These are phyloP conservation scores for Hipparchia semele DNA, from an alignment of 2,888 invertebrate genomes.

Conservation along the genomic window DNA sequence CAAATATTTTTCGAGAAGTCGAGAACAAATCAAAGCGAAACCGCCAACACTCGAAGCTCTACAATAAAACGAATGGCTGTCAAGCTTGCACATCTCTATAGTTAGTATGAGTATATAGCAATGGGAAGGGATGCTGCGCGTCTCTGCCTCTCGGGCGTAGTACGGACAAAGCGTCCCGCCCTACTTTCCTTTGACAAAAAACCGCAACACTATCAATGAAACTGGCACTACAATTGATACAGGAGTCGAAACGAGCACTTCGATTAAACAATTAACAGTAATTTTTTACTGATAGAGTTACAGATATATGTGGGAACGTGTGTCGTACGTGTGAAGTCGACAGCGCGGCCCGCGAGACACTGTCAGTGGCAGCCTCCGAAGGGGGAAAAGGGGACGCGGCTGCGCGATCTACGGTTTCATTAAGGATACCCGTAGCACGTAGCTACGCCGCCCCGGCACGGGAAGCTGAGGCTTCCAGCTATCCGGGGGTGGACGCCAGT, in stretches of 20 bases:
- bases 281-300: constrained; percentile 50
- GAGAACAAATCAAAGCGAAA: constrained; percentile 7
- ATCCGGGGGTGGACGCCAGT: constrained; percentile 30
- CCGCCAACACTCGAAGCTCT: constrained; percentile 15
- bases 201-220: constrained; percentile 36
- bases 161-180: constrained; percentile 77
- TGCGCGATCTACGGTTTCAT: constrained; percentile 74
- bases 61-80: constrained; percentile 30
- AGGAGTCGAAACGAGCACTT: constrained; percentile 53
- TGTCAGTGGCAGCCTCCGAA: constrained; percentile 76
- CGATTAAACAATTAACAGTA: constrained; percentile 42
- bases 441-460: constrained; percentile 64
- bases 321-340: constrained; percentile 60
- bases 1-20: no score
- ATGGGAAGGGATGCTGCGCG: constrained; percentile 78
- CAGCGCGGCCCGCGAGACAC: constrained; percentile 77
- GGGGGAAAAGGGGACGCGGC: constrained; percentile 60
- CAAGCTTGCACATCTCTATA: constrained; percentile 36
- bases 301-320: constrained; percentile 48
- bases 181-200: constrained; percentile 57
- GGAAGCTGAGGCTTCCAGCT: constrained; percentile 49
- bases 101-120: constrained; percentile 36
- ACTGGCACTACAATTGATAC: constrained; percentile 32
- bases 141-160: constrained; percentile 76
- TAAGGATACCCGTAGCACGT: constrained; percentile 63